These are phyloP conservation scores for Ceramica pisi DNA, from an alignment of 2,888 invertebrate species.

Conservation along the genomic window DNA sequence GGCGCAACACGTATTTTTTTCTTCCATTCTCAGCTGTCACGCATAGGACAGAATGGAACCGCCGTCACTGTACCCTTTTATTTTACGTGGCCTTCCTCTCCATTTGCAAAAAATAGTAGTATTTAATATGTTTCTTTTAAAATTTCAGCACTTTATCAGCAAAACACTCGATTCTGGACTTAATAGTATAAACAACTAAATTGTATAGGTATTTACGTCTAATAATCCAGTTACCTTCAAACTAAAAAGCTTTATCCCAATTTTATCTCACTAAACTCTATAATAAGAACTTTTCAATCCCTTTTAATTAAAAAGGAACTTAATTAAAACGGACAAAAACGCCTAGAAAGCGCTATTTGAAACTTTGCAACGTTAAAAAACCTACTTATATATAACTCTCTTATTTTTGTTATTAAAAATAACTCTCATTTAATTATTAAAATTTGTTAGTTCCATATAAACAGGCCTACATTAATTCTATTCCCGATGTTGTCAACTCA, in stretches of 20 bases:
- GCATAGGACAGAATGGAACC: too few species aligned
- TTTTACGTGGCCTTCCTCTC: too few species aligned
- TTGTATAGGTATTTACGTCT: too few species aligned
- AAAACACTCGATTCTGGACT: too few species aligned
- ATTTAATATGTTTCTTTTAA: too few species aligned
- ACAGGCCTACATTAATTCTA: background rate
- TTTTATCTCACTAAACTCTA: background rate
- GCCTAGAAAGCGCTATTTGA: background rate
- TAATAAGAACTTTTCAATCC: background rate
- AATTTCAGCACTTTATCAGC: too few species aligned
- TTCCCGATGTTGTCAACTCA: constrained; percentile 1
- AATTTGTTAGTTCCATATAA: background rate
- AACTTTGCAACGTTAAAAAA: background rate
- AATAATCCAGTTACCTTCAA: background rate
- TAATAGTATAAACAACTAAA: background rate
- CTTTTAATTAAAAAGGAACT: constrained; percentile 19
- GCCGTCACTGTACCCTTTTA: too few species aligned
- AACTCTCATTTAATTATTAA: background rate
- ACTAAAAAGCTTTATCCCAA: too few species aligned
- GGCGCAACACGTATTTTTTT: too few species aligned
- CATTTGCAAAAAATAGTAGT: too few species aligned
- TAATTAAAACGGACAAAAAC: constrained; percentile 2
- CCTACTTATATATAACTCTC: background rate
- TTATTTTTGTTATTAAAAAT: constrained; percentile 3
- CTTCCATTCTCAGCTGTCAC: too few species aligned